phyloP scores from a whole-genome alignment of 2,113 vertebrate genomes.

The Chionodraco myersi region DNA sequence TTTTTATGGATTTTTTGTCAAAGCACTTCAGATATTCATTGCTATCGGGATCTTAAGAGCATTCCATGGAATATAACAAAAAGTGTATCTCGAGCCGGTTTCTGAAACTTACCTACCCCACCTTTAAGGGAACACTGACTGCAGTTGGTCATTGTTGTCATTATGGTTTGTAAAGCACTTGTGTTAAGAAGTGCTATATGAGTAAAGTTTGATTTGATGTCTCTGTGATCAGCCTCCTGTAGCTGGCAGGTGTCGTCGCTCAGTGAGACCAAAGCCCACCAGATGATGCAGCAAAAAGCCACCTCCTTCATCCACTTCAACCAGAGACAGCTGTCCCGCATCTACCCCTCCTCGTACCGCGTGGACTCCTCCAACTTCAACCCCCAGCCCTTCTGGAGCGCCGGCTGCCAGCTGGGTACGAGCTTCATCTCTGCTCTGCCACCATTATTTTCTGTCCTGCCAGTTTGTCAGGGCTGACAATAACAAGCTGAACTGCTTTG shows the following conservation, averaged over 20 bases:
- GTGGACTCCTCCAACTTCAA: conserved; percentile 99
- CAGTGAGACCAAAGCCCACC: conserved; percentile 96
- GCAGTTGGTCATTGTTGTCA: no score
- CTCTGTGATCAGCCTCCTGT: conserved; percentile 79
- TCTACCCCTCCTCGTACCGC: conserved; percentile 96
- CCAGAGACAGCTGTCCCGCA: conserved; percentile 93
- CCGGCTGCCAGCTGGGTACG: conserved; percentile 95
- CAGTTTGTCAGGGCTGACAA: neutral
- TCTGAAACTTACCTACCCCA: no score
- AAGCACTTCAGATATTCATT: no score
- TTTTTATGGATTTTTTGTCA: no score
- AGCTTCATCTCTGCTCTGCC: neutral
- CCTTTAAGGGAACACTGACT: no score
- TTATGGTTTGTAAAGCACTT: no score
- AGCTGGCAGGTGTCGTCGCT: conserved; percentile 98
- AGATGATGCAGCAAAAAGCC: conserved; percentile 95
- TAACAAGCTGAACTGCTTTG: conserved; percentile 2
- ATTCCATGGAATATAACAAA: no score
- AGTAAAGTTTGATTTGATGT: neutral
- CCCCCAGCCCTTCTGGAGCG: conserved; percentile 97
- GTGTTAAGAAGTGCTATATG: neutral
- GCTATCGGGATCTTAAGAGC: no score
- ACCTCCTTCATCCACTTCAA: conserved; percentile 90
- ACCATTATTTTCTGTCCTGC: neutral
- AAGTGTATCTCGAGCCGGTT: no score